Evolutionary conservation across 2,113 vertebrate species (phyloP).

Genomic region (Crotalus helleri): DNA sequence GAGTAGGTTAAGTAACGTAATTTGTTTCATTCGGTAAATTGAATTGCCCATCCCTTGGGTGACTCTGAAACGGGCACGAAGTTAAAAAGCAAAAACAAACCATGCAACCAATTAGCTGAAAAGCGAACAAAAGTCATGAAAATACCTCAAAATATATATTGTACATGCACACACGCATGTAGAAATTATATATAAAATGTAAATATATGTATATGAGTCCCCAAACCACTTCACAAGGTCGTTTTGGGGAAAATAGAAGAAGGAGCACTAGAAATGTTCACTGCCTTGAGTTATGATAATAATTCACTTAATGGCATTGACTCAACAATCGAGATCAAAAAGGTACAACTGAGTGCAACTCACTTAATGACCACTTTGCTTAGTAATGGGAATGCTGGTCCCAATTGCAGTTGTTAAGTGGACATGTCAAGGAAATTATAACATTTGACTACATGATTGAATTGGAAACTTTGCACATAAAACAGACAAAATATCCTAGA

Average conservation of each 20-base stretch:
- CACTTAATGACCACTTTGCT: background rate
- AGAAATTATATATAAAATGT: background rate
- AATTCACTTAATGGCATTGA: background rate
- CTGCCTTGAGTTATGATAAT: background rate
- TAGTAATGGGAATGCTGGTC: background rate
- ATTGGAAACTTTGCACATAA: background rate
- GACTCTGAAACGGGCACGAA: background rate
- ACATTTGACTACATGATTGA: background rate
- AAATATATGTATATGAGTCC: background rate
- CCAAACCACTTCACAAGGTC: background rate
- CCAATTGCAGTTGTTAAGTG: rapidly evolving
- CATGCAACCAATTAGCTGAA: background rate
- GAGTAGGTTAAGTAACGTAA: background rate
- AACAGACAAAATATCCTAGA: background rate
- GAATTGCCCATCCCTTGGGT: background rate
- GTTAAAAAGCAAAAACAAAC: background rate
- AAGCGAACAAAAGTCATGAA: background rate
- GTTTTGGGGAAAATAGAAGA: background rate
- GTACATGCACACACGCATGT: background rate
- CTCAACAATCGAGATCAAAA: background rate
- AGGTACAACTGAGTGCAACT: background rate
- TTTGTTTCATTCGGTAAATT: background rate
- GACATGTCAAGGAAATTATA: background rate
- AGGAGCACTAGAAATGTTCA: background rate
- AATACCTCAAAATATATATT: background rate